phyloP scores from a whole-genome alignment of 2,113 vertebrate genomes.

The Hypocryptadius cinnamomeus region DNA sequence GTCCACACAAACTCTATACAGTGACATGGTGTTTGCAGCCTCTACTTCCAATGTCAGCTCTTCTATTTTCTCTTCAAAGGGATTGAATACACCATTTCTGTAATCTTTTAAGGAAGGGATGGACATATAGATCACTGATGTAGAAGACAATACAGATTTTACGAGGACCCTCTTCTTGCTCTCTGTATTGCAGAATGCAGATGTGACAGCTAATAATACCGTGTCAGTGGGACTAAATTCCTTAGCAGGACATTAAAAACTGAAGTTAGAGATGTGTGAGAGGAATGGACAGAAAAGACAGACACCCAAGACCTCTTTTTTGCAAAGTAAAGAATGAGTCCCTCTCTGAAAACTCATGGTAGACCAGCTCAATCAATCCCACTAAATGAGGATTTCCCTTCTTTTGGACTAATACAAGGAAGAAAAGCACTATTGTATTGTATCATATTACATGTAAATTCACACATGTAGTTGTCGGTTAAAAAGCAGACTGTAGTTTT shows the following conservation, averaged over 20 bases:
- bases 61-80: neutral
- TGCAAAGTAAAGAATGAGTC: neutral
- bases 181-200: neutral
- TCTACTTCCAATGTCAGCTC: neutral
- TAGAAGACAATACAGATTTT: neutral
- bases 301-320: neutral
- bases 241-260: neutral
- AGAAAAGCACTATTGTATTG: neutral
- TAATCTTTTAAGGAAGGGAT: neutral
- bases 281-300: neutral
- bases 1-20: neutral
- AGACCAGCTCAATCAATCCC: neutral
- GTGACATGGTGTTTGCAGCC: neutral
- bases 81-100: neutral
- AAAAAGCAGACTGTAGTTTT: neutral
- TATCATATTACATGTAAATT: neutral
- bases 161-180: neutral
- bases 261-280: neutral
- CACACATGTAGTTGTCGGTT: neutral
- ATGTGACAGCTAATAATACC: neutral
- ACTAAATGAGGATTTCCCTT: neutral
- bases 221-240: neutral
- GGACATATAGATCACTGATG: fast-evolving
- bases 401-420: neutral
- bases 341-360: neutral